Percentiles rank a stretch among this genome's conserved stretches.
These are phyloP conservation scores for Sisyra terminalis DNA, from an alignment of 2,888 invertebrate species.

Conservation along the genomic window DNA sequence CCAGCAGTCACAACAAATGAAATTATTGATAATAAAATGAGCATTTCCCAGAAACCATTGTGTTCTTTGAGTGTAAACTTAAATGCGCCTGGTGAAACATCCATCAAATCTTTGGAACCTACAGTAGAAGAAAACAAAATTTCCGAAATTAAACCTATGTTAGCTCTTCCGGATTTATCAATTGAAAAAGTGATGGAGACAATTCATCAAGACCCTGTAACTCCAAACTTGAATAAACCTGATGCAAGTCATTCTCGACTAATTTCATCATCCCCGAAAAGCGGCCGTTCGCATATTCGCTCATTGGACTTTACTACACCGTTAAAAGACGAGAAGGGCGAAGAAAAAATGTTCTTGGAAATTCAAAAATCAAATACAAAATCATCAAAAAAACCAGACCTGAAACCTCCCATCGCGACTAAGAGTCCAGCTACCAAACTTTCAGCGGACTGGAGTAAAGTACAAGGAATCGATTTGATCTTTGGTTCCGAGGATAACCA, in stretches of 20 bases:
- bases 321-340: slow-evolving; percentile 7
- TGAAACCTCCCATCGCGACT: slow-evolving; percentile 8
- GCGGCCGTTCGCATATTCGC: slow-evolving; percentile 17
- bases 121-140: not conserved
- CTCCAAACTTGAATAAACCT: not conserved
- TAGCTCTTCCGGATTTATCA: not conserved
- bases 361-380: slow-evolving; percentile 1
- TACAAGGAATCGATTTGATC: slow-evolving; percentile 9
- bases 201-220: slow-evolving; percentile 1
- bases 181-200: not conserved
- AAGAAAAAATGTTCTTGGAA: not conserved
- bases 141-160: not conserved
- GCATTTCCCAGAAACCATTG: too few species aligned
- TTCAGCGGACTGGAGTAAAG: slow-evolving; percentile 9
- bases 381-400: not conserved
- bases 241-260: not conserved
- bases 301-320: slow-evolving; percentile 20
- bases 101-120: not conserved
- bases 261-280: slow-evolving; percentile 12
- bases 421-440: slow-evolving; percentile 9
- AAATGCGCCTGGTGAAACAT: not conserved
- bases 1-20: too few species aligned
- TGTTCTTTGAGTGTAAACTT: not conserved
- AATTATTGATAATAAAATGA: too few species aligned
- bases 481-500: not conserved